Evolutionary conservation across 2,888 invertebrate species (phyloP).

Genomic region (Stegana nigrithorax): DNA sequence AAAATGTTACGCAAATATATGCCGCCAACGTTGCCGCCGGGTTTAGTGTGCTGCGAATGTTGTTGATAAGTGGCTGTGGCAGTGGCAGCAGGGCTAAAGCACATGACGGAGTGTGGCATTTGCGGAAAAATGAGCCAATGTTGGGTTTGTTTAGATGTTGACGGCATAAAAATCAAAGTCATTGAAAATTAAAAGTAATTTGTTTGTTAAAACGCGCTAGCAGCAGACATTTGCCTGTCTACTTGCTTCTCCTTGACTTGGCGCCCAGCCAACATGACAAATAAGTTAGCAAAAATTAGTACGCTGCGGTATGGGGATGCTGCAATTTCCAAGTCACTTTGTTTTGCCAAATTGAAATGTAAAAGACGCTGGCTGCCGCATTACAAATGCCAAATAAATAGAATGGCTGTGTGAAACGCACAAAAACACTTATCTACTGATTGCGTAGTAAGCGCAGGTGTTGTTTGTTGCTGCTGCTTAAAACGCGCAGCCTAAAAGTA

Average conservation of each 20-base stretch:
- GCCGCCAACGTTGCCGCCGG: too few species aligned
- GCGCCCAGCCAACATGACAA: too few species aligned
- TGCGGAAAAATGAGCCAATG: conserved; percentile 2
- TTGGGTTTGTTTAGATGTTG: too few species aligned
- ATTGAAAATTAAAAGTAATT: conserved; percentile 61
- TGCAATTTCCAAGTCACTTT: neutral
- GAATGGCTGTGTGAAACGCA: neutral
- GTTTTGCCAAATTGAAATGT: conserved; percentile 45
- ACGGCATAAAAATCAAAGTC: conserved; percentile 55
- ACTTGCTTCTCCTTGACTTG: too few species aligned
- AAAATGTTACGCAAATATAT: too few species aligned
- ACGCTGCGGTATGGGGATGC: conserved; percentile 5
- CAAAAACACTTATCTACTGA: neutral
- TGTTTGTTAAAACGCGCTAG: conserved; percentile 58
- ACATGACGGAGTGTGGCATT: conserved; percentile 53
- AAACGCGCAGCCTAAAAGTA: conserved; percentile 55
- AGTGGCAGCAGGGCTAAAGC: conserved; percentile 31
- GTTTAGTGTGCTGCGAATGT: too few species aligned
- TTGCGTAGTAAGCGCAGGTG: neutral
- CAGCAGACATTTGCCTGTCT: too few species aligned
- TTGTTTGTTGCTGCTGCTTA: conserved; percentile 30
- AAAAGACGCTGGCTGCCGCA: conserved; percentile 30
- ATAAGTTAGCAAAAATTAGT: neutral
- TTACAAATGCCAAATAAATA: conserved; percentile 38
- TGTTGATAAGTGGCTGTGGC: too few species aligned